Evolutionary conservation across 2,113 vertebrate species (phyloP).

Genomic region (Taxidea taxus): DNA sequence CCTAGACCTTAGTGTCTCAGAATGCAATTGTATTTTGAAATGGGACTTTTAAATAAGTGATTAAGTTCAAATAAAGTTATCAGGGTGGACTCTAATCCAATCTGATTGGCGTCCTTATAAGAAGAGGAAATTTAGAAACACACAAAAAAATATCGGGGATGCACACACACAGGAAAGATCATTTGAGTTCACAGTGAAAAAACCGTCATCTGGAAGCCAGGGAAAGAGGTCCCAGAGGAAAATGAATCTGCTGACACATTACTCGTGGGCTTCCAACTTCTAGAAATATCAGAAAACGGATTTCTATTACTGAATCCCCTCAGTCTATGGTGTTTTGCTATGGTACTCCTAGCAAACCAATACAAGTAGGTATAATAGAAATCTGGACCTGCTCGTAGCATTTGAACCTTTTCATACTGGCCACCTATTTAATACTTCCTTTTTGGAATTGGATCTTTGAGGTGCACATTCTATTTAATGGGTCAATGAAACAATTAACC

Average conservation of each 20-base stretch:
- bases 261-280: background rate
- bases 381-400: background rate
- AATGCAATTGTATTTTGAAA: background rate
- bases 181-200: background rate
- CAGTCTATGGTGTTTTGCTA: background rate
- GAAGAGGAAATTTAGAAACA: background rate
- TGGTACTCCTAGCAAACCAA: background rate
- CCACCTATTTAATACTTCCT: background rate
- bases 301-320: background rate
- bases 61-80: background rate
- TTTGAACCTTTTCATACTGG: background rate
- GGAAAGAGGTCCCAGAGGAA: background rate
- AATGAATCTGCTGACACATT: rapidly evolving
- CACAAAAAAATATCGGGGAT: background rate
- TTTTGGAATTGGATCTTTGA: slow-evolving; percentile 7
- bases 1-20: background rate
- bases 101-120: background rate
- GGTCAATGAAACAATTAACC: slow-evolving; percentile 53
- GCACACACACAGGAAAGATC: background rate
- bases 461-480: slow-evolving; percentile 13
- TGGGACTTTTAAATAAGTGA: background rate
- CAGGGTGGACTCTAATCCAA: background rate
- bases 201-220: background rate
- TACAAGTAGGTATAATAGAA: background rate
- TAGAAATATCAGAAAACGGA: background rate